Base-by-base conservation (phyloP, 2,113 vertebrate genomes). In the Gallinago undulata region DNA sequence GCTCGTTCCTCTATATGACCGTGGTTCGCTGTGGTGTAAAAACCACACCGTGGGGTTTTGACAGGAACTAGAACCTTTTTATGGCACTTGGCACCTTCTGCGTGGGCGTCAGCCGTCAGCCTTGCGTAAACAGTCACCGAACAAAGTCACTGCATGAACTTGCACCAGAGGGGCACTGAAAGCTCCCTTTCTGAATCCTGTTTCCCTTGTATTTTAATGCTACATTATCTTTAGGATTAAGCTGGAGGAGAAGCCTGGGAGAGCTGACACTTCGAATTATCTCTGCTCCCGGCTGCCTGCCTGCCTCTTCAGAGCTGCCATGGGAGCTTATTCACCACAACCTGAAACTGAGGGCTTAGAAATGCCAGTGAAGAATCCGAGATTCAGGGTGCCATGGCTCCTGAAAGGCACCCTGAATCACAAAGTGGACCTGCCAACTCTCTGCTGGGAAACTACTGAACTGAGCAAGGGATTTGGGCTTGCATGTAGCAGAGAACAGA, bases 1-100 rank as follows among this genome's bases (percentile, higher is more conserved):
- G 48, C 24, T 89, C 30, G 19, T 89, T 91, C 48, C 13, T 76
- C 67, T 4, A 3, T 41, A 22, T 5, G 18, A 22, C 53, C 75
- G 21, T 9, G 3, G 28, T 62, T 86, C 23, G 19, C 19, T 80
- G 43, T 55, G 13, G 27, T 30, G 7, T 93, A 73, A 94, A 94
- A 96, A 93, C 70, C 55, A 11, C 47, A 19, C 10, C 1, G 7
- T 70, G 27, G 31, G 48, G 35, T 56, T 93, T 64, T 45, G 63
- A 89, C 74, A 73, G 80, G 84, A 96, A 68, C 80, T 87, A 18
- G 43, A 72, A 91, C 35, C 47, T 74, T 84, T 90, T 90, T 86
- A 92, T 86, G 51, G 80, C 6, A 21, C 56, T 91, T 82, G 48
- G 13, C 19, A 39, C 45, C 28, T 81, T 84, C 68, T 90, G 51